Evolutionary conservation across 2,113 vertebrate genomes (phyloP).

Genomic region (Spheniscus mendiculus): DNA sequence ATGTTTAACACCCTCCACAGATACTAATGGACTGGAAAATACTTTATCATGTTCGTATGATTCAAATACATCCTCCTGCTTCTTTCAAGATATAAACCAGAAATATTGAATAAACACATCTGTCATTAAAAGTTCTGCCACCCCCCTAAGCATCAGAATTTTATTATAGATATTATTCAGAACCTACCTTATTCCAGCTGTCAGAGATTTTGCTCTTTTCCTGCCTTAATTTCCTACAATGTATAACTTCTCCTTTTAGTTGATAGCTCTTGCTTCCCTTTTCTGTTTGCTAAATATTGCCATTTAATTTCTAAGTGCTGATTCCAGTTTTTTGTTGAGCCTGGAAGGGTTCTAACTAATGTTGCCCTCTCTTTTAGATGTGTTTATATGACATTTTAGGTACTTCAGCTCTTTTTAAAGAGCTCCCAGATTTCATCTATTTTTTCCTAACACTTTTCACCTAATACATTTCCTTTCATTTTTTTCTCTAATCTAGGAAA

Average conservation of each 20-base stretch:
- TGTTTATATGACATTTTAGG: background rate
- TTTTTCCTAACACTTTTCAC: background rate
- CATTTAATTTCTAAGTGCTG: background rate
- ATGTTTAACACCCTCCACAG: slow-evolving; percentile 32
- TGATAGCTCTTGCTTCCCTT: background rate
- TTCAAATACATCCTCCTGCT: slow-evolving; percentile 4
- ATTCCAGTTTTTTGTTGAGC: background rate
- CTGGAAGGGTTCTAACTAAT: background rate
- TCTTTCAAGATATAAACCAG: slow-evolving; percentile 24
- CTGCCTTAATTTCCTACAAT: background rate
- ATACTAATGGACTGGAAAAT: slow-evolving; percentile 59
- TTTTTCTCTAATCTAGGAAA: background rate
- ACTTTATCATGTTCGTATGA: slow-evolving; percentile 35
- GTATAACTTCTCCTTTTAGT: background rate
- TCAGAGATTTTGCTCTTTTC: background rate
- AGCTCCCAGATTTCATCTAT: background rate
- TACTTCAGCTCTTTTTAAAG: background rate
- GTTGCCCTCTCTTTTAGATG: background rate
- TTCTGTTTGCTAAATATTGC: background rate
- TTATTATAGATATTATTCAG: slow-evolving; percentile 41
- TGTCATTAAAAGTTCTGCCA: slow-evolving; percentile 41
- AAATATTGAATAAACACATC: slow-evolving; percentile 38
- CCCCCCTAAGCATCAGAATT: background rate
- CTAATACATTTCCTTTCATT: background rate
- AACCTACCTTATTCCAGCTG: background rate